Evolutionary conservation across 92 coral and sea anemone genomes (phyloP), one percentile per base, ranked within the genome.

Genomic region (Epizoanthus scotinus): DNA sequence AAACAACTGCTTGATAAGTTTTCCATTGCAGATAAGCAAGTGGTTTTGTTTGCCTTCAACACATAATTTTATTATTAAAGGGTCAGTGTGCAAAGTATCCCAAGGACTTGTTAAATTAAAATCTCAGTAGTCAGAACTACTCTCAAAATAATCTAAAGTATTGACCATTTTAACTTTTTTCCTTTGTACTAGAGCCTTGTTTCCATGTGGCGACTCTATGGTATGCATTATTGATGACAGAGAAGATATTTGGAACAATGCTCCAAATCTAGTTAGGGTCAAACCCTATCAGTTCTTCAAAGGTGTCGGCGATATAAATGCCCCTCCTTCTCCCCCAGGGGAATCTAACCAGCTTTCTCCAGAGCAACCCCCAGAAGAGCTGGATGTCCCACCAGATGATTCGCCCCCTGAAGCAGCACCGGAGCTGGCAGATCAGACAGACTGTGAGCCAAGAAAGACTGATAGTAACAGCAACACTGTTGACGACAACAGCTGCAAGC

Each of bases 161-260:
- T 12, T 67, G 5, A 63, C 17, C 20, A 17, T 74, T 58, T 2
- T 36, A 21, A 70, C 8, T 44, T 52, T 54, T 67, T 47, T 74
- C 12, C 79, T 14, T 13, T 72, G 60, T 86, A 68, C 19, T 82
- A 95, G 99, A 83, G 85, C 94, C 0, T 79, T 95, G 58, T 95
- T 95, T 72, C 99, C 99, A 1, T 90, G 98, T 65, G 99, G 97
- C 14, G 99, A 95, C 65, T 89, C 93, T 60, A 95, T 95, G 99
- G 99, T 95, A 36, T 95, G 99, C 79, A 93, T 95, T 50, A 95
- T 95, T 9, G 99, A 95, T 83, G 99, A 95, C 90, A 92, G 99
- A 44, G 97, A 85, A 80, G 99, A 95, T 70, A 93, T 95, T 19
- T 95, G 99, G 99, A 94, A 95, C 85, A 84, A 85, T 59, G 99